These are phyloP conservation scores for Tretioscincus oriximinensis DNA, from an alignment of 2,113 vertebrate genomes.

Conservation along the genomic window DNA sequence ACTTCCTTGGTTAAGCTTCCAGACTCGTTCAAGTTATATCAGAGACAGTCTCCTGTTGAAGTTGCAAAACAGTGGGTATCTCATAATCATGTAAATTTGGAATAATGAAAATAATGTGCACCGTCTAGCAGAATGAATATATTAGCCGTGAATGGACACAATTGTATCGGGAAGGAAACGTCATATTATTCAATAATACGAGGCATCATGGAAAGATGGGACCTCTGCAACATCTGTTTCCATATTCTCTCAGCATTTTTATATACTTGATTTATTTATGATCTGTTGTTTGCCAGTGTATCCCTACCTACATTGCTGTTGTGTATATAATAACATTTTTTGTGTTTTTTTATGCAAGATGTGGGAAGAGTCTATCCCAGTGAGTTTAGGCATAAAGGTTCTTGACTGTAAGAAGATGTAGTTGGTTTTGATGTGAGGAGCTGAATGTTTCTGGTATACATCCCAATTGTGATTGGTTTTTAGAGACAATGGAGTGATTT, in stretches of 20 bases:
- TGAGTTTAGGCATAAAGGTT: constrained; percentile 38
- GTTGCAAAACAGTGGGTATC: neutral
- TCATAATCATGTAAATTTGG: neutral
- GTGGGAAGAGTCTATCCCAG: constrained; percentile 57
- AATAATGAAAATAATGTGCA: neutral
- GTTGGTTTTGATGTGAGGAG: constrained; percentile 35
- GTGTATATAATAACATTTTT: constrained; percentile 51
- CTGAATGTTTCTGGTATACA: constrained; percentile 36
- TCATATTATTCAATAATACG: neutral
- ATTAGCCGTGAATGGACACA: neutral
- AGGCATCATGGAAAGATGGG: neutral
- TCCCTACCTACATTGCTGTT: constrained; percentile 52
- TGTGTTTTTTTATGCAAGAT: constrained; percentile 39
- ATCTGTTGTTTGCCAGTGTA: constrained; percentile 36
- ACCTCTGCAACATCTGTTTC: neutral
- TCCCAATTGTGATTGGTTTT: constrained; percentile 35
- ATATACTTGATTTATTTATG: constrained; percentile 34
- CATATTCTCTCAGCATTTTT: constrained; percentile 10
- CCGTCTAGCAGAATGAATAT: neutral
- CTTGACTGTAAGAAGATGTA: constrained; percentile 43
- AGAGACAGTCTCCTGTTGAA: neutral
- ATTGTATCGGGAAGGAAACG: neutral
- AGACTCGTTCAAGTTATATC: neutral
- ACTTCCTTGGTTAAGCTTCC: neutral
- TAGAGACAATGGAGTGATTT: constrained; percentile 45